Conservation (phyloP, 2,113 vertebrate species). For the Formicarius rufipectus region DNA sequence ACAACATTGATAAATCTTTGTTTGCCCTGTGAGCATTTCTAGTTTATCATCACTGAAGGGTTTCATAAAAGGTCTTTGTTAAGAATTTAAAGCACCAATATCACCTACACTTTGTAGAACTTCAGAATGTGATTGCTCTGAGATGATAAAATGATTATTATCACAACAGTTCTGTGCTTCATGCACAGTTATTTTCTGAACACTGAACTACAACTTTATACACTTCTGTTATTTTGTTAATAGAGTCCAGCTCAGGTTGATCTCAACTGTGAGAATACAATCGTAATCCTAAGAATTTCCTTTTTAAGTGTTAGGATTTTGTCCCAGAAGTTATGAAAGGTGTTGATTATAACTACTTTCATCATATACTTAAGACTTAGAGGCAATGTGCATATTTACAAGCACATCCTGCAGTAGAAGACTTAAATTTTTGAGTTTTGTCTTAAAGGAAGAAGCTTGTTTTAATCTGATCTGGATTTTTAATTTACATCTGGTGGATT, state of each 20-base stretch:
- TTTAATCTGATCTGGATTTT: not conserved
- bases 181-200: not conserved
- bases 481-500: not conserved
- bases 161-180: not conserved
- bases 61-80: not conserved
- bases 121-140: not conserved
- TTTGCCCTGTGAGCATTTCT: not conserved
- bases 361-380: not conserved
- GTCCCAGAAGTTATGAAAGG: not conserved
- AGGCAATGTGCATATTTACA: not conserved
- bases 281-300: conserved; percentile 19
- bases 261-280: not conserved
- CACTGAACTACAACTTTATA: not conserved
- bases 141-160: not conserved
- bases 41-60: not conserved
- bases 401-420: not conserved
- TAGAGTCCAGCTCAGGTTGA: not conserved
- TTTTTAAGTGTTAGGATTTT: conserved; percentile 39
- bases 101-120: not conserved
- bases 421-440: not conserved
- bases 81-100: not conserved
- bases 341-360: not conserved
- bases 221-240: not conserved
- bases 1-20: not conserved
- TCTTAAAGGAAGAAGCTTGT: not conserved